phyloP scores from a whole-genome alignment of 2,113 vertebrate genomes.

The Uria lomvia region DNA sequence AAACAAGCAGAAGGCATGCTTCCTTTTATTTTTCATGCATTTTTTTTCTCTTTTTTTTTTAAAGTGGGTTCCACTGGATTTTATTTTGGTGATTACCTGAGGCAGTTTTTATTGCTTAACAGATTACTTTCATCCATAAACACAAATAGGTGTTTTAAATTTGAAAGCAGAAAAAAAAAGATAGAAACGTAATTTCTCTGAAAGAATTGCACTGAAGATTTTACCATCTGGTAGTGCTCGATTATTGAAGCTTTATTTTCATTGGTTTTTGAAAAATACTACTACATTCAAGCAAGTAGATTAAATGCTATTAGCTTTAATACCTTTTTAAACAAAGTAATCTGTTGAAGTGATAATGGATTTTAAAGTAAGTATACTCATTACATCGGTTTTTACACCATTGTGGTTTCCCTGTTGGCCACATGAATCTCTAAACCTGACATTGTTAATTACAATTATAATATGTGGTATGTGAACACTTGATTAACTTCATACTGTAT shows the following conservation, averaged over 20 bases:
- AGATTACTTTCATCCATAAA: background rate
- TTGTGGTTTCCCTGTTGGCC: constrained; percentile 55
- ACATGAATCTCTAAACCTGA: constrained; percentile 50
- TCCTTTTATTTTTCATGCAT: background rate
- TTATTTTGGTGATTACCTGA: background rate
- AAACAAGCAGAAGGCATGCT: background rate
- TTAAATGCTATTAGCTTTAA: constrained; percentile 72
- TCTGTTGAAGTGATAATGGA: constrained; percentile 66
- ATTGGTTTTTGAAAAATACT: constrained; percentile 45
- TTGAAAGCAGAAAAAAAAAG: constrained; percentile 1
- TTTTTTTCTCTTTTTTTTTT: background rate
- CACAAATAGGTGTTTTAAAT: background rate
- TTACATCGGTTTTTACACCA: constrained; percentile 64
- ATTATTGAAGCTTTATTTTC: constrained; percentile 67
- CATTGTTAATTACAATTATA: constrained; percentile 58
- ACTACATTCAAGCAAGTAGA: constrained; percentile 64
- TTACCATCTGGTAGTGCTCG: constrained; percentile 41
- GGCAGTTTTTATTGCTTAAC: background rate
- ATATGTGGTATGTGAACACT: constrained; percentile 10
- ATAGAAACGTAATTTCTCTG: constrained; percentile 26
- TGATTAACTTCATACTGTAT: constrained; percentile 49
- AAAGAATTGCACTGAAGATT: constrained; percentile 41
- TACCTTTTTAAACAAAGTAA: constrained; percentile 71
- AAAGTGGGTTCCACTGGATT: background rate
- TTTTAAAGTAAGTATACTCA: constrained; percentile 70